Base-by-base conservation (phyloP, 2,113 vertebrate species). In the Aplodontia rufa region DNA sequence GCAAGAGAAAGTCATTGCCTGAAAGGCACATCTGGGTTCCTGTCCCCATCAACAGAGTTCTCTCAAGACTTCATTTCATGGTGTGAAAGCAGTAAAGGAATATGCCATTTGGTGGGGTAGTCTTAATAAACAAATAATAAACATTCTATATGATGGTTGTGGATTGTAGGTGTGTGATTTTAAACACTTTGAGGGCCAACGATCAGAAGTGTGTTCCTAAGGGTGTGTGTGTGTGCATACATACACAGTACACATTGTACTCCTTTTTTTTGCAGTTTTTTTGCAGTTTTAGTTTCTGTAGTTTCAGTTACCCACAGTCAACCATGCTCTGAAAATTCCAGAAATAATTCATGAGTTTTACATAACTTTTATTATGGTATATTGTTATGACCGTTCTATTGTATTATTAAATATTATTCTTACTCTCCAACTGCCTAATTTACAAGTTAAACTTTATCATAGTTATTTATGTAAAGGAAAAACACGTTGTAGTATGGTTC, bases 1-100 rank as follows among this genome's bases (percentile, higher is more conserved):
- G 64, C 93, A 86, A 91, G 91, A 86, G 78, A 95, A 96, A 97
- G 74, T 74, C 62, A 87, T 79, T 60, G 62, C 88, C 69, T 79
- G 32, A 88, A 81, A 93, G 88, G 13, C 30, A 85, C 22, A 53
- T 82, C 40, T 83, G 85, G 64, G 76, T 49, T 90, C 35, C 72
- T 68, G 26, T 53, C 12, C 30, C 51, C 26, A 13, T 78, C 32
- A 13, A 17, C 37, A 81, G 51, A n/a, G 1, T 83, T 62, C 60
- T 28, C 47, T 49, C 13, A 79, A 79, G 68, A 37, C 45, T 88
- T 90, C 30, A 40, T 87, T 60, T 72, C 10, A 24, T 22, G 53
- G 47, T 22, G 26, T 35, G 40, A 74, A 76, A 75, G 37, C 20
- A 14, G 47, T 75, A 32, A 71, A 62, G 32, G 12, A 13, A 5